These are phyloP conservation scores for Octodonta nipae DNA, from an alignment of 2,888 invertebrate species.

Conservation along the genomic window DNA sequence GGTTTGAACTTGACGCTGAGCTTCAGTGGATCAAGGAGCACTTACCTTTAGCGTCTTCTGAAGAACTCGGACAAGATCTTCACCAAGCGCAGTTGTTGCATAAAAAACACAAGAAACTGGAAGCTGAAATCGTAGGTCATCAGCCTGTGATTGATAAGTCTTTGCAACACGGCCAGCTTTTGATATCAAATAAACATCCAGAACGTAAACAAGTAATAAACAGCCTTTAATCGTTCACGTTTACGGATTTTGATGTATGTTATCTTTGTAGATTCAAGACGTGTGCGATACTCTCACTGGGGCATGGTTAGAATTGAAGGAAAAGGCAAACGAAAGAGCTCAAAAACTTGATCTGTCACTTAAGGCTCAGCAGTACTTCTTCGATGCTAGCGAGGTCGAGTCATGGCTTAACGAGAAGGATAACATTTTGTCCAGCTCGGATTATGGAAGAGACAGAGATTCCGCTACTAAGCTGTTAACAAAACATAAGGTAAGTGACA, in stretches of 20 bases:
- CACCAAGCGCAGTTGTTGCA: conserved; percentile 82
- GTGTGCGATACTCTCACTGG: conserved; percentile 58
- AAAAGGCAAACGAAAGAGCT: conserved; percentile 56
- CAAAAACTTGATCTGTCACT: conserved; percentile 72
- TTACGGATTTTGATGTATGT: not conserved
- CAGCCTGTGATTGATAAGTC: conserved; percentile 74
- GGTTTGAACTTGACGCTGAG: conserved; percentile 84
- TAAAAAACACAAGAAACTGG: conserved; percentile 89
- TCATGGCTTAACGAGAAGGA: conserved; percentile 83
- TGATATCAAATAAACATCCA: conserved; percentile 67
- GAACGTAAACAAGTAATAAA: conserved; percentile 60
- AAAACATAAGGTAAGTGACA: conserved; percentile 66
- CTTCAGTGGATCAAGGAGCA: conserved; percentile 92
- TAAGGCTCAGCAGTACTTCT: conserved; percentile 82
- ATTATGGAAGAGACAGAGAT: conserved; percentile 80
- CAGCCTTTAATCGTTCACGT: not conserved
- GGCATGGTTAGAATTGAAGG: conserved; percentile 62
- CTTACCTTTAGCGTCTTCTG: conserved; percentile 62
- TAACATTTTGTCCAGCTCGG: conserved; percentile 65
- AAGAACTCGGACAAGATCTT: conserved; percentile 66
- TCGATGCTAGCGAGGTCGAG: conserved; percentile 83
- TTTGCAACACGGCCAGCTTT: conserved; percentile 58
- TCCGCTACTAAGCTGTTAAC: conserved; percentile 85
- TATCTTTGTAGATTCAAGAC: conserved; percentile 47
- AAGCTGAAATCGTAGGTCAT: conserved; percentile 78